A percentile compares a stretch with the other conserved stretches of the same genome.
phyloP scores from a whole-genome alignment of 2,888 invertebrate species.

The Pomacea canaliculata region DNA sequence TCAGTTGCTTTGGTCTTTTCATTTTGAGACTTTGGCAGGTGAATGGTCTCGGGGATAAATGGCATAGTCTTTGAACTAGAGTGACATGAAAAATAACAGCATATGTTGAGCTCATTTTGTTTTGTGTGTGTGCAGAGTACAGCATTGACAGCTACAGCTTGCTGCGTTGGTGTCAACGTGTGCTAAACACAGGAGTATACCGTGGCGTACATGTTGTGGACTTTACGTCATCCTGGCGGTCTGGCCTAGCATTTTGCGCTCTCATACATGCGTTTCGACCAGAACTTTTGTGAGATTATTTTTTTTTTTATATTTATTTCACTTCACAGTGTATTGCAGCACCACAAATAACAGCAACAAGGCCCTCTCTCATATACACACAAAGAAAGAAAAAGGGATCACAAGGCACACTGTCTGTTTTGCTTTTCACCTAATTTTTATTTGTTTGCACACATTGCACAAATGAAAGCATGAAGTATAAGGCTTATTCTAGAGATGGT shows the following conservation, averaged over 20 bases:
- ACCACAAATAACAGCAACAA: not conserved
- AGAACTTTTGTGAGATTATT: constrained; percentile 76
- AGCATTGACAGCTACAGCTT: constrained; percentile 75
- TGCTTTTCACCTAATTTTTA: too few species aligned
- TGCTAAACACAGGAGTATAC: constrained; percentile 77
- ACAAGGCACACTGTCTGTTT: too few species aligned
- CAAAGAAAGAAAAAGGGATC: not conserved
- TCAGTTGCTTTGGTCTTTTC: too few species aligned
- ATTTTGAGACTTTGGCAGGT: too few species aligned
- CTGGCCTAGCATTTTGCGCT: constrained; percentile 79
- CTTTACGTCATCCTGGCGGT: constrained; percentile 80
- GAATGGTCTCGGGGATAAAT: too few species aligned
- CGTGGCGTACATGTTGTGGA: constrained; percentile 74
- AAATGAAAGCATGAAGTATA: constrained; percentile 43
- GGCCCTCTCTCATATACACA: too few species aligned
- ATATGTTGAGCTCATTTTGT: too few species aligned
- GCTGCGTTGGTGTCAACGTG: constrained; percentile 83
- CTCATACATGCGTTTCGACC: constrained; percentile 89
- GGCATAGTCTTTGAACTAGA: too few species aligned
- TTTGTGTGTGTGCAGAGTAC: constrained; percentile 37
- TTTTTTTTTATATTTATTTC: not conserved
- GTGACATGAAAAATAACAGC: too few species aligned
- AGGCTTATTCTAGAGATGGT: constrained; percentile 31
- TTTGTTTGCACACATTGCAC: too few species aligned
- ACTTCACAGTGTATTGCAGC: too few species aligned